Evolutionary conservation across 2,797 vertebrate genomes (phyloP), one percentile per base, ranked within the genome.

Genomic region (Falco peregrinus): DNA sequence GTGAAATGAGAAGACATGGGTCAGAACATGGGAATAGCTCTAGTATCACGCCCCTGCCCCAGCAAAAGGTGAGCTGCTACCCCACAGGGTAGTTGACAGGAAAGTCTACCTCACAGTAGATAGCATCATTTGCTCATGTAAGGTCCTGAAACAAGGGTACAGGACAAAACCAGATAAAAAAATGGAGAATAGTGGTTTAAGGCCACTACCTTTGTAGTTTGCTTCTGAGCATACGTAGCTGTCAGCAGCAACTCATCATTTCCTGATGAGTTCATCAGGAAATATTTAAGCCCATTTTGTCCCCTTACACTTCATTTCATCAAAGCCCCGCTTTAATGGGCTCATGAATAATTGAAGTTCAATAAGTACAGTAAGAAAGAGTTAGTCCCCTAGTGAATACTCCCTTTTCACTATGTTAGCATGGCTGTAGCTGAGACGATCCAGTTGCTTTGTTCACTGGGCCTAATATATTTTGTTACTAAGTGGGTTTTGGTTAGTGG

Each of bases 91-190:
- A 51, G 67, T 33, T 54, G 12, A 45, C 0, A 0, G 60, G 10
- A 6, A 76, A 60, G 41, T 3, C 50, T 17, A 6, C 37, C 37
- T 41, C 25, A 31, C 56, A 78, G 31, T 24, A 50, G 29, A 21
- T 3, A 56, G 33, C 29, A 59, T 16, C 11, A 24, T 21, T 65
- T 18, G 6, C 7, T 35, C 73, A 1, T 0, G 4, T 5, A 47
- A 75, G 28, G 15, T n/a, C 16, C 0, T 8, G 37, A 41, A 64
- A 60, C 21, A 45, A 37, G 17, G 31, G 29, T 37, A 92, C 25
- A 5, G 0, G 2, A 48, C 20, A 56, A 45, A 63, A 59, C 0
- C 43, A 33, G n/a, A 54, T 4, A 10, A 11, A 43, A 51, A 60
- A 41, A 13, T 2, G 8, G 9, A 43, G 21, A 74, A 18, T 1